Percentiles rank a stretch among this genome's conserved stretches.
These are phyloP conservation scores for Cephus pulcher DNA, from an alignment of 2,888 invertebrate genomes.

Conservation along the genomic window DNA sequence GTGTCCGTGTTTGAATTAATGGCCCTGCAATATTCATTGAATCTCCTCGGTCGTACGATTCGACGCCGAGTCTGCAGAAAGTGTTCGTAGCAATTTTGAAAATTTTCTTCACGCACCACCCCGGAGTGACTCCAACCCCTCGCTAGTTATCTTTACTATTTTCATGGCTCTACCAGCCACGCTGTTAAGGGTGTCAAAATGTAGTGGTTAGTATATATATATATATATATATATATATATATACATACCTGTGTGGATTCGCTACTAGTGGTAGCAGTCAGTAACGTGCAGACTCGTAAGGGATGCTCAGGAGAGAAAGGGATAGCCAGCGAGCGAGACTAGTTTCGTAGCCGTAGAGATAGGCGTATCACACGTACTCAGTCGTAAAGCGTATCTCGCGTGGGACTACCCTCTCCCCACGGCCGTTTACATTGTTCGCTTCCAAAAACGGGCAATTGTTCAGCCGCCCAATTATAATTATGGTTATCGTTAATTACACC, in stretches of 20 bases:
- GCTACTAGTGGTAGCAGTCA: background rate
- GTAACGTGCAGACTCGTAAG: conserved; percentile 13
- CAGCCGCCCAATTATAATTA: conserved; percentile 1
- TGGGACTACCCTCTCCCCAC: conserved; percentile 1
- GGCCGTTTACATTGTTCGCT: conserved; percentile 7
- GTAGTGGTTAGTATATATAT: background rate
- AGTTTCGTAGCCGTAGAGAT: conserved; percentile 22
- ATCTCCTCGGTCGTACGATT: background rate
- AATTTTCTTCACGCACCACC: background rate
- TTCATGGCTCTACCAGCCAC: background rate
- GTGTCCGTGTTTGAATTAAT: background rate
- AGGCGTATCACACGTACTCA: conserved; percentile 33
- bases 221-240: background rate
- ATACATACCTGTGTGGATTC: background rate
- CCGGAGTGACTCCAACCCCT: background rate
- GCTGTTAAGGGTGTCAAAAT: background rate
- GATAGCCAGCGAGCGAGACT: background rate
- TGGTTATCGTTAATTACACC: background rate
- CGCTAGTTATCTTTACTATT: background rate
- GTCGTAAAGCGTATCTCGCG: conserved; percentile 39
- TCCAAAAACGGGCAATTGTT: background rate
- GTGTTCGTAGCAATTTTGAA: background rate
- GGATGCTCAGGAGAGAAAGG: background rate
- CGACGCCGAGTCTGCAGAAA: background rate
- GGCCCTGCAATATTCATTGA: background rate